Evolutionary conservation across 2,113 vertebrate species (phyloP).

Genomic region (Megalops atlanticus): DNA sequence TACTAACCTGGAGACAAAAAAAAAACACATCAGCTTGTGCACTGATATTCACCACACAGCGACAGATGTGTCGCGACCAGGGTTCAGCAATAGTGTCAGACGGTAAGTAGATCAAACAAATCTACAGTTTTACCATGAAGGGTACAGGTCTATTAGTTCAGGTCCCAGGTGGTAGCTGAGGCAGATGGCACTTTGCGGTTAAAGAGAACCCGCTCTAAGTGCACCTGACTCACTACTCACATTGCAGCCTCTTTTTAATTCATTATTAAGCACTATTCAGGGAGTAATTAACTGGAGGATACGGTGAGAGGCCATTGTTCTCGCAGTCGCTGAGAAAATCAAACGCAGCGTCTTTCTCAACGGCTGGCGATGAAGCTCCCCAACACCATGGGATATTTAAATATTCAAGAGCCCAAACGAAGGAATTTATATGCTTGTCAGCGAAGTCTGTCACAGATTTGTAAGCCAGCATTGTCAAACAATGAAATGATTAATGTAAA

Average conservation of each 20-base stretch:
- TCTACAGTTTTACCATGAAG: background rate
- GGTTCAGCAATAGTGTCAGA: constrained; percentile 1
- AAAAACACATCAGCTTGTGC: background rate
- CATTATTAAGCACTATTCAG: constrained; percentile 13
- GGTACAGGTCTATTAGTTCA: constrained; percentile 11
- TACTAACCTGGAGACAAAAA: background rate
- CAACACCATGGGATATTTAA: constrained; percentile 10
- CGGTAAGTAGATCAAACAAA: constrained; percentile 19
- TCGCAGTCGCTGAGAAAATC: background rate
- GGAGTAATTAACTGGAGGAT: constrained; percentile 17
- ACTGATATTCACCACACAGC: background rate
- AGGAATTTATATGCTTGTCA: background rate
- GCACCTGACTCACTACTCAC: constrained; percentile 15
- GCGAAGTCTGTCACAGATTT: constrained; percentile 14
- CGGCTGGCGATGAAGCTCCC: background rate
- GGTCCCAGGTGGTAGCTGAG: background rate
- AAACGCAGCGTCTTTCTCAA: background rate
- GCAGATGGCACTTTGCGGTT: constrained; percentile 19
- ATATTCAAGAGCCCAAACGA: constrained; percentile 24
- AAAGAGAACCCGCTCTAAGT: constrained; percentile 2
- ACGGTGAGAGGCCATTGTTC: background rate
- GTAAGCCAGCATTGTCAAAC: constrained; percentile 15
- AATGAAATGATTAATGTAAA: constrained; percentile 27
- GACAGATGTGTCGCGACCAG: background rate
- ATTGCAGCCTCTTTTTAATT: constrained; percentile 12